Conservation (phyloP, 1,140 invertebrate genomes). For the Trichonephila clavata region DNA sequence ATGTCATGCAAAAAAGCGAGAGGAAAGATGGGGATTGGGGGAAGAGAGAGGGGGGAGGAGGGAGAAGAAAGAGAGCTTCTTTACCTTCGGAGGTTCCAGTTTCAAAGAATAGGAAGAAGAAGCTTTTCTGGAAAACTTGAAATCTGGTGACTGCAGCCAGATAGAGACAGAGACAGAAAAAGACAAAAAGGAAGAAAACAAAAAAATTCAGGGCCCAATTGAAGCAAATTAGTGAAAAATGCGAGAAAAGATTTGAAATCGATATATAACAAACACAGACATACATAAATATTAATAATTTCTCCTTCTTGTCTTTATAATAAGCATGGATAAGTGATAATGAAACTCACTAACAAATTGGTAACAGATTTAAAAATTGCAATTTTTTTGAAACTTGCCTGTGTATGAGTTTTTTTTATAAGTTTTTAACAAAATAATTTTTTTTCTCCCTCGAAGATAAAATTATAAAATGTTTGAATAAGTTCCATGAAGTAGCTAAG, state of each 20-base stretch:
- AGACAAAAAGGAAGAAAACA: constrained; percentile 35
- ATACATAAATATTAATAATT: background rate
- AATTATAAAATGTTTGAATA: too few relatives aligned
- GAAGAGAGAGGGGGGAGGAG: background rate
- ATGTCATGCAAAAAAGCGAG: constrained; percentile 31
- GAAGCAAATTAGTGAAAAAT: constrained; percentile 32
- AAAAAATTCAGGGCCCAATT: constrained; percentile 22
- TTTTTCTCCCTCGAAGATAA: too few relatives aligned
- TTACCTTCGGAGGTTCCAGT: constrained; percentile 86
- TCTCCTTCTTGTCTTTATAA: background rate
- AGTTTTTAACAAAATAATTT: too few relatives aligned
- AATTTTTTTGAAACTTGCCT: too few relatives aligned
- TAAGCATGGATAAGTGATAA: too few relatives aligned
- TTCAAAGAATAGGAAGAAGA: constrained; percentile 97
- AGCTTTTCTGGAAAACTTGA: constrained; percentile 98
- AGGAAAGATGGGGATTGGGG: background rate
- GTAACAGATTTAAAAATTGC: too few relatives aligned
- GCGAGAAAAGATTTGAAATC: constrained; percentile 23
- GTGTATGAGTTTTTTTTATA: too few relatives aligned
- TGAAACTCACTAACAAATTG: too few relatives aligned
- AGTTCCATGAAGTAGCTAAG: too few relatives aligned
- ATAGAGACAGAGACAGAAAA: background rate
- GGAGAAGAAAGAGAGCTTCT: constrained; percentile 43
- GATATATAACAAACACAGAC: background rate
- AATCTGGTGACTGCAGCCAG: constrained; percentile 92